phyloP scores from a whole-genome alignment of 1,140 invertebrate species.

The Drosophila kikkawai region DNA sequence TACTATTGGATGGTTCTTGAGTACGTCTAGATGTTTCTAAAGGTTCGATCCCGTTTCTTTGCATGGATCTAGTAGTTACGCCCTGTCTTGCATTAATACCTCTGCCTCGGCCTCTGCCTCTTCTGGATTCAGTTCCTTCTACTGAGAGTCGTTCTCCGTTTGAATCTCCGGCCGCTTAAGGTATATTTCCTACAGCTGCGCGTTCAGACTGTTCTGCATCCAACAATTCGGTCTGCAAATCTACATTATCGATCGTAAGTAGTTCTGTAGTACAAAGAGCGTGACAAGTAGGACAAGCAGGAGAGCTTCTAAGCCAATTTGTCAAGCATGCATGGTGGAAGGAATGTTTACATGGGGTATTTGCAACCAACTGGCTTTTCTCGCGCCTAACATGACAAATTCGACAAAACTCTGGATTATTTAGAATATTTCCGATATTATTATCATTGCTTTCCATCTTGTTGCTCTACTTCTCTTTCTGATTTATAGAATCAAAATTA shows the following conservation, averaged over 20 bases:
- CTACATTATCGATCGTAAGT: neutral
- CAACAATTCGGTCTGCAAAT: no score
- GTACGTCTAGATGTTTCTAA: neutral
- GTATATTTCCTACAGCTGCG: no score
- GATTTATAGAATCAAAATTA: neutral
- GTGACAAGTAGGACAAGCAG: neutral
- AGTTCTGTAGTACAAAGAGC: neutral
- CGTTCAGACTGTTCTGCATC: no score
- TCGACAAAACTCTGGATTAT: neutral
- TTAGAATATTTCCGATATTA: neutral
- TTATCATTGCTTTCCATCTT: neutral
- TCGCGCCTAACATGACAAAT: neutral
- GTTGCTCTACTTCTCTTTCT: neutral
- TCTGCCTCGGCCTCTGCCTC: no score
- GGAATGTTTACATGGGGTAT: neutral
- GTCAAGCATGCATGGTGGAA: neutral
- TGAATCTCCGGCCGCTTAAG: no score
- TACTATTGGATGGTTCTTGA: neutral
- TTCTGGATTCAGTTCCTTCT: no score
- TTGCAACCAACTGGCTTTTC: neutral
- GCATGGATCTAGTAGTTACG: no score
- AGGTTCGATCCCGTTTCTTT: neutral
- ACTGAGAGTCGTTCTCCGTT: no score
- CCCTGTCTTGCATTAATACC: no score
- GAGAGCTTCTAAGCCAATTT: neutral